Evolutionary conservation across 1,140 invertebrate species (phyloP).

Genomic region (Pseudomyrmex dendroicus): DNA sequence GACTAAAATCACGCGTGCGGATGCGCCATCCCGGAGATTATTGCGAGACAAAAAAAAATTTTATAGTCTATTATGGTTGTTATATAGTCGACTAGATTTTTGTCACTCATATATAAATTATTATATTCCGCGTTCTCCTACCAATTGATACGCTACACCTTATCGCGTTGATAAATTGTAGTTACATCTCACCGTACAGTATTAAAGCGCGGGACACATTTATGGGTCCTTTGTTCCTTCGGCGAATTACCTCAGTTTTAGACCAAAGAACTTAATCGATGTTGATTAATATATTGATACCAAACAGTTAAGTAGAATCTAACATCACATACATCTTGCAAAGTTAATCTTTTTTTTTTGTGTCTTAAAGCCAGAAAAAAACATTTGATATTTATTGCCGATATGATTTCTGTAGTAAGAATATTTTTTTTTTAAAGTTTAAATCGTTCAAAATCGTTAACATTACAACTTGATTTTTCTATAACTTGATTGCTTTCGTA

Average conservation of each 20-base stretch:
- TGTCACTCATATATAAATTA: conserved; percentile 15
- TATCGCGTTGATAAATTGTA: conserved; percentile 23
- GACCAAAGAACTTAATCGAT: conserved; percentile 28
- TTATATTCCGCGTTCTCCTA: neutral
- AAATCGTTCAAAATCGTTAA: no score
- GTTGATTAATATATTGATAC: no score
- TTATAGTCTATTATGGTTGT: conserved; percentile 14
- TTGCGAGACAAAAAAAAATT: neutral
- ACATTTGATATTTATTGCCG: no score
- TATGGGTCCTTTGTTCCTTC: conserved; percentile 36
- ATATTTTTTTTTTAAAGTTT: no score
- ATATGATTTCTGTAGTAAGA: no score
- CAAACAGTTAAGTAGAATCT: no score
- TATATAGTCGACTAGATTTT: neutral
- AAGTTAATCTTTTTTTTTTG: no score
- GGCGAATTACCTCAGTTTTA: conserved; percentile 38
- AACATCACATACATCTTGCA: no score
- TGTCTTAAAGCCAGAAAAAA: no score
- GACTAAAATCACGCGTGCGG: neutral
- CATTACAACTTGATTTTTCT: no score
- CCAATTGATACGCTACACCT: neutral
- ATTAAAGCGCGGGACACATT: conserved; percentile 27
- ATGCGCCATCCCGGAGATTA: neutral
- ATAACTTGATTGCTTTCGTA: no score
- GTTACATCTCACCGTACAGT: conserved; percentile 33